These are phyloP conservation scores for Eristalis intricaria DNA, from an alignment of 2,888 invertebrate species.

Conservation along the genomic window DNA sequence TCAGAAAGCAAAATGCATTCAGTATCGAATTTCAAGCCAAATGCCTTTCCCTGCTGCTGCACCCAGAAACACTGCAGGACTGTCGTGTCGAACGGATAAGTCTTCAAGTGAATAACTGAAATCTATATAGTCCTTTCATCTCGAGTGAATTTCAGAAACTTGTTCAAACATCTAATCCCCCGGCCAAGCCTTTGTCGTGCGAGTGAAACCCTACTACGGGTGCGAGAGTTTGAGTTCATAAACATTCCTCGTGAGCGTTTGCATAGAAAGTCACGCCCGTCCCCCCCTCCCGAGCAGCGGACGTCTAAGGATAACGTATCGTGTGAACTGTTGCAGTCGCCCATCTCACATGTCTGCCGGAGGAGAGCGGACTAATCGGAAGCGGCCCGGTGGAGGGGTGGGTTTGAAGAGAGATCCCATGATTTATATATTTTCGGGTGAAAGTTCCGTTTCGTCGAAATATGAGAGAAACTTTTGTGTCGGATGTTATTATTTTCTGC, in stretches of 20 bases:
- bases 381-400: not conserved
- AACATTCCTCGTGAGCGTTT: conserved; percentile 11
- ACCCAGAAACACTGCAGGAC: not conserved
- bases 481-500: conserved; percentile 29
- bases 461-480: conserved; percentile 39
- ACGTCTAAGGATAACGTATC: not conserved
- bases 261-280: not conserved
- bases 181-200: not conserved
- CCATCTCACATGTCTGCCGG: not conserved
- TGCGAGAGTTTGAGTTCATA: conserved; percentile 29
- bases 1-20: not conserved
- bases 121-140: not conserved
- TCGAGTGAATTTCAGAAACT: not conserved
- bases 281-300: not conserved
- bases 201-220: not conserved
- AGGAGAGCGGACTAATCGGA: not conserved
- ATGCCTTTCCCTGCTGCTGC: not conserved
- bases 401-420: conserved; percentile 6
- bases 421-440: conserved; percentile 38
- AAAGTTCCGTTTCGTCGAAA: conserved; percentile 23
- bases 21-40: not conserved
- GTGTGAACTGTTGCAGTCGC: conserved; percentile 13
- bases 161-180: not conserved
- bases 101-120: not conserved
- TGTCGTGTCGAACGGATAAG: not conserved